Percentiles rank a stretch among this genome's conserved stretches.
Conservation (phyloP, 2,113 vertebrate species). For the Oreochromis tanganicae region DNA sequence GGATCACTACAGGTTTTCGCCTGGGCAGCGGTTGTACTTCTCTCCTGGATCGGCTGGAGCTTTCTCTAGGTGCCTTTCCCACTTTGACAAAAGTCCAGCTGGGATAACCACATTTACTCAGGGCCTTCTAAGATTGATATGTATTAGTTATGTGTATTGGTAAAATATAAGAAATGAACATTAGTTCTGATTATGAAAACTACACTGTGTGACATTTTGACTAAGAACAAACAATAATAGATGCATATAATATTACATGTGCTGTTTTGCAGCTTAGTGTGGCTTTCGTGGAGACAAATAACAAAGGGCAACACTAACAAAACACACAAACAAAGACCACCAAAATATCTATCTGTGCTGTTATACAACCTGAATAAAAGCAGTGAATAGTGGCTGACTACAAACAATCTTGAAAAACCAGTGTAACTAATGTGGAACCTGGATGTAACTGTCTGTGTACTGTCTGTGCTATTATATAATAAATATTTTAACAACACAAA, state of each 20-base stretch:
- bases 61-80: neutral
- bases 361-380: neutral
- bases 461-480: neutral
- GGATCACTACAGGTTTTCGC: accelerated
- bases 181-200: neutral
- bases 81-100: neutral
- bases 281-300: neutral
- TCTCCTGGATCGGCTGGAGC: accelerated
- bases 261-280: neutral
- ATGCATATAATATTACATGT: neutral
- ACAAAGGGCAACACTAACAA: neutral
- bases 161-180: neutral
- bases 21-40: accelerated
- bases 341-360: too few species aligned
- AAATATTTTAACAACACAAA: neutral
- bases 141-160: neutral
- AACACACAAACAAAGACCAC: neutral
- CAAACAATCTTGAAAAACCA: neutral
- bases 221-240: neutral
- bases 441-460: neutral
- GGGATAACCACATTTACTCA: neutral
- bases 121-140: accelerated
- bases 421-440: accelerated
- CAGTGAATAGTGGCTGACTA: neutral
- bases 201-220: neutral